A percentile compares a stretch with the other conserved stretches of the same genome.
Conservation (phyloP, 2,888 invertebrate species). For the Drosophila kokeensis region DNA sequence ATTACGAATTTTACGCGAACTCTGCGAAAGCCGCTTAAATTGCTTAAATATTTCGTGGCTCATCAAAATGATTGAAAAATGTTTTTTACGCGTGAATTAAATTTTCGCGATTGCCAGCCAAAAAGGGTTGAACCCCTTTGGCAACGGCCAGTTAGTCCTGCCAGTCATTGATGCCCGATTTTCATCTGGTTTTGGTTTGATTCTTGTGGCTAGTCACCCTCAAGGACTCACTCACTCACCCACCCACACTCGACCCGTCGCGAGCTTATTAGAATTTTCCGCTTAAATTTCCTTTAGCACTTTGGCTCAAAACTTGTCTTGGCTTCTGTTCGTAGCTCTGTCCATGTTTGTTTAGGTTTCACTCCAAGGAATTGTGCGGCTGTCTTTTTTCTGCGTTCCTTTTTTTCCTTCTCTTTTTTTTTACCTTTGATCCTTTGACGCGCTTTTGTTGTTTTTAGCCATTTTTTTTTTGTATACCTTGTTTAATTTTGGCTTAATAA, state of each 20-base stretch:
- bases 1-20: constrained; percentile 81
- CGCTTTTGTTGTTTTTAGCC: constrained; percentile 66
- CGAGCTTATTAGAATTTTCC: constrained; percentile 79
- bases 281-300: constrained; percentile 80
- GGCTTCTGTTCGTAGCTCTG: constrained; percentile 35
- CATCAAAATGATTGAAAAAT: constrained; percentile 80
- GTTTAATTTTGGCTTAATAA: constrained; percentile 74
- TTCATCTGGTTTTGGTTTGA: constrained; percentile 45
- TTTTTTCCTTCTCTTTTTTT: constrained; percentile 17
- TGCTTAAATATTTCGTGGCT: constrained; percentile 77
- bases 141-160: constrained; percentile 10
- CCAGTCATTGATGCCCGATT: constrained; percentile 56
- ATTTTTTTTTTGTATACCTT: constrained; percentile 25
- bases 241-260: constrained; percentile 21
- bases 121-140: constrained; percentile 57
- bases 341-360: constrained; percentile 72
- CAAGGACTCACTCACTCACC: constrained; percentile 17
- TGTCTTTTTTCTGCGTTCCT: constrained; percentile 33
- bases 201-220: constrained; percentile 67
- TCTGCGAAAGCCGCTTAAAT: constrained; percentile 77
- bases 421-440: constrained; percentile 80
- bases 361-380: constrained; percentile 55
- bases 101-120: constrained; percentile 70
- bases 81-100: constrained; percentile 79
- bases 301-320: constrained; percentile 64